Evolutionary conservation across 1,140 invertebrate genomes (phyloP).

Genomic region (Drosophila melanica): DNA sequence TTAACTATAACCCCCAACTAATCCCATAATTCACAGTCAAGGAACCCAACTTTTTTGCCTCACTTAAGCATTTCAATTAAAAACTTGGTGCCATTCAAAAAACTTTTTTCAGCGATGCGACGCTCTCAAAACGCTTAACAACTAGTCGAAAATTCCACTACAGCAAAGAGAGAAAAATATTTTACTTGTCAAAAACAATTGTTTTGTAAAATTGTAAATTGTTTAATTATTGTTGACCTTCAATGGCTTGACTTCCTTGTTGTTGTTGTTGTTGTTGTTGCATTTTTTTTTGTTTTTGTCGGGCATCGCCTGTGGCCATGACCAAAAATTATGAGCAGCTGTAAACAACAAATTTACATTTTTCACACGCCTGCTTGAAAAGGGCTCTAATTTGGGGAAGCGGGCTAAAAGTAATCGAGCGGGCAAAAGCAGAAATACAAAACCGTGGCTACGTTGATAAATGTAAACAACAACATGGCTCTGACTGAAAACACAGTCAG

Average conservation of each 20-base stretch:
- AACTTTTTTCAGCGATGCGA: conserved; percentile 43
- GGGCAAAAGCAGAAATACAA: conserved; percentile 33
- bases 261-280: no score
- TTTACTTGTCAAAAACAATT: conserved; percentile 75
- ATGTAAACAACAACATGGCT: conserved; percentile 66
- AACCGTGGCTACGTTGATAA: conserved; percentile 42
- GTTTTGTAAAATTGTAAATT: conserved; percentile 65
- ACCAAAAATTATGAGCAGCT: conserved; percentile 50
- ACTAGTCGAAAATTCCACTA: conserved; percentile 36
- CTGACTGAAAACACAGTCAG: conserved; percentile 11
- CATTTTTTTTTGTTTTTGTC: background rate
- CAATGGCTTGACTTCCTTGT: conserved; percentile 3
- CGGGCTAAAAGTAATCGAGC: conserved; percentile 5
- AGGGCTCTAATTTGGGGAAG: conserved; percentile 50
- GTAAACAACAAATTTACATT: conserved; percentile 58
- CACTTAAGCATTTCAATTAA: conserved; percentile 66
- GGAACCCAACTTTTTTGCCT: conserved; percentile 21
- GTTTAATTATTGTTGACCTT: conserved; percentile 76
- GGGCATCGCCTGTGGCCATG: conserved; percentile 25
- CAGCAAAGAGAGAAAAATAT: conserved; percentile 43
- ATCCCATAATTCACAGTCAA: conserved; percentile 48
- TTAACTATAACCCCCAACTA: background rate
- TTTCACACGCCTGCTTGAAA: conserved; percentile 49
- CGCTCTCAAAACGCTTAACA: conserved; percentile 2
- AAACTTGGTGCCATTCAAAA: conserved; percentile 62